A percentile compares a stretch with the other conserved stretches of the same genome.
These are phyloP conservation scores for Octopus bimaculoides DNA, from an alignment of 1,140 invertebrate genomes.

Conservation along the genomic window DNA sequence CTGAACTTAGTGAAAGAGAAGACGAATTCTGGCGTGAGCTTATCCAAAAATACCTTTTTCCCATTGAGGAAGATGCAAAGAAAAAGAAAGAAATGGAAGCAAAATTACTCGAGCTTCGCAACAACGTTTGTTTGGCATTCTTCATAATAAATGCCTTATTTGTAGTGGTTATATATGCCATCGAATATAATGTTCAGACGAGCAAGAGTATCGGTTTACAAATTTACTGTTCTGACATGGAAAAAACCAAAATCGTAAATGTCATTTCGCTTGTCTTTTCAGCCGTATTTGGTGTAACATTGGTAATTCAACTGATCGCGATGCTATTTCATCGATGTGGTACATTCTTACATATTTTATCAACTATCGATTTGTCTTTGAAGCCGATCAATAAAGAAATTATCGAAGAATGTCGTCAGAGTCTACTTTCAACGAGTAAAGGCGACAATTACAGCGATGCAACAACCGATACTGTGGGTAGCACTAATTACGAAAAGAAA, in stretches of 20 bases:
- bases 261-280: constrained; percentile 58
- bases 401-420: no score
- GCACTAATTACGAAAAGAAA: no score
- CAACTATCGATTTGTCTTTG: constrained; percentile 28
- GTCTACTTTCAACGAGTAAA: no score
- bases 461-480: no score
- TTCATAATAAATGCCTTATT: constrained; percentile 51
- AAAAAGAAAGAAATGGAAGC: constrained; percentile 66
- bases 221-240: background rate
- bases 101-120: constrained; percentile 64
- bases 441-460: no score
- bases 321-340: constrained; percentile 60
- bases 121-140: constrained; percentile 67
- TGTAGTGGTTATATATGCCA: constrained; percentile 44
- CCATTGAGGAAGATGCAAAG: constrained; percentile 41
- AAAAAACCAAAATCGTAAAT: background rate
- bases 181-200: constrained; percentile 14
- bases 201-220: background rate
- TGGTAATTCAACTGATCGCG: constrained; percentile 59
- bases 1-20: constrained; percentile 61
- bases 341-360: constrained; percentile 53
- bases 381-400: background rate
- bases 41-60: constrained; percentile 45
- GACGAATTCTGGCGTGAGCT: constrained; percentile 44
- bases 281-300: constrained; percentile 57